Conservation (phyloP, 2,797 vertebrate species). For the Poecilia picta region DNA sequence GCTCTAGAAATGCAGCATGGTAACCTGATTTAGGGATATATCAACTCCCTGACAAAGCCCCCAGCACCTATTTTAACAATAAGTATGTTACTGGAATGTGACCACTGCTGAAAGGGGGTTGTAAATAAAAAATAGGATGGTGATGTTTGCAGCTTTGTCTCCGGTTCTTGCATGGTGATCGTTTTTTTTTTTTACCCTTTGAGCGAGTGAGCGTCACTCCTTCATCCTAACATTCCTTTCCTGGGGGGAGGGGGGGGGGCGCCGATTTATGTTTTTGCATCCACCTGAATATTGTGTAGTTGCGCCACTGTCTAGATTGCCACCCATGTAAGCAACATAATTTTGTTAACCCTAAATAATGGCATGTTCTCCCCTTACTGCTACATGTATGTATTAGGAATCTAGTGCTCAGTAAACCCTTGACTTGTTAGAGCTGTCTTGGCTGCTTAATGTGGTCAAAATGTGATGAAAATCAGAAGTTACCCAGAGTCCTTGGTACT, state of each 20-base stretch:
- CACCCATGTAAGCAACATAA: background rate
- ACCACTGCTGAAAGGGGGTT: conserved; percentile 13
- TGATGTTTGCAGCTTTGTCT: conserved; percentile 18
- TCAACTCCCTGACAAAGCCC: conserved; percentile 8
- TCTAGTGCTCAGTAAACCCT: background rate
- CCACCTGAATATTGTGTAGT: no score
- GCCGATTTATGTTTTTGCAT: no score
- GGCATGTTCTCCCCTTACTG: background rate
- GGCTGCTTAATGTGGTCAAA: conserved; percentile 13
- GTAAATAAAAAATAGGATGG: conserved; percentile 20
- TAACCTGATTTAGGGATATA: conserved; percentile 39
- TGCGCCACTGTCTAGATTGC: no score
- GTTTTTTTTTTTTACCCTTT: background rate
- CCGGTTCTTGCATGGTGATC: background rate
- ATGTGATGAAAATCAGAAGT: conserved; percentile 26
- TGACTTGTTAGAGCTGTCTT: background rate
- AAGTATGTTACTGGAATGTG: conserved; percentile 16
- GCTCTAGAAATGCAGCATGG: conserved; percentile 23
- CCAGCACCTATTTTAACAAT: conserved; percentile 31
- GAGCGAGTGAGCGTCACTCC: no score
- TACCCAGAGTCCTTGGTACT: conserved; percentile 11
- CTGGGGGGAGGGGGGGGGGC: no score
- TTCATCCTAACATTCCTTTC: no score
- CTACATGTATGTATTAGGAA: background rate
- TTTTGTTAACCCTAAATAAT: background rate